These are phyloP conservation scores for Trematocara nigrifrons DNA, from an alignment of 2,113 vertebrate genomes.

Conservation along the genomic window DNA sequence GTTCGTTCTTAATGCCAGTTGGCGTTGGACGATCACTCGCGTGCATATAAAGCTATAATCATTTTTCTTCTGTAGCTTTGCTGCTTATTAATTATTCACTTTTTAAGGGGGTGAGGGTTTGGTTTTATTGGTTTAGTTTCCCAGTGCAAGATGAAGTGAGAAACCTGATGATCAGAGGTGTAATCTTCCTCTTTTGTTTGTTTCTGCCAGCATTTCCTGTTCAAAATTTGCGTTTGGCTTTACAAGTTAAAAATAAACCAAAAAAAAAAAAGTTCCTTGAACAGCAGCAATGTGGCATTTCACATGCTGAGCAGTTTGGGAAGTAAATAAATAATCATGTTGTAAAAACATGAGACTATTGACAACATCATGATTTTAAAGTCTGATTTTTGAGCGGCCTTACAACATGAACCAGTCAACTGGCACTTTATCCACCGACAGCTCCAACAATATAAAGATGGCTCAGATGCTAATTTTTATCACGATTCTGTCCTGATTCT, in stretches of 20 bases:
- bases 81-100: background rate
- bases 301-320: background rate
- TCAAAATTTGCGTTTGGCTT: background rate
- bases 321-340: background rate
- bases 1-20: rapidly evolving
- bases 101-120: background rate
- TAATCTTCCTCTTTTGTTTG: background rate
- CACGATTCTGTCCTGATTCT: background rate
- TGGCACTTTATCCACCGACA: background rate
- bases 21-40: background rate
- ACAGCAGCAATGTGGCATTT: background rate
- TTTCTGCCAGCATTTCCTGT: background rate
- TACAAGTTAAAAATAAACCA: background rate
- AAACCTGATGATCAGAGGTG: background rate
- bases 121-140: background rate
- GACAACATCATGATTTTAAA: background rate
- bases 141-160: background rate
- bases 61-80: background rate
- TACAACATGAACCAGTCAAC: background rate
- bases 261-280: rapidly evolving
- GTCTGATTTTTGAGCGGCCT: background rate
- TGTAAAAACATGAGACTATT: background rate
- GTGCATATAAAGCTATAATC: background rate
- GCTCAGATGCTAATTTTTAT: background rate
- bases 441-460: background rate